These are phyloP conservation scores for Platycercus adscitus DNA, from an alignment of 2,113 vertebrate species.

Conservation along the genomic window DNA sequence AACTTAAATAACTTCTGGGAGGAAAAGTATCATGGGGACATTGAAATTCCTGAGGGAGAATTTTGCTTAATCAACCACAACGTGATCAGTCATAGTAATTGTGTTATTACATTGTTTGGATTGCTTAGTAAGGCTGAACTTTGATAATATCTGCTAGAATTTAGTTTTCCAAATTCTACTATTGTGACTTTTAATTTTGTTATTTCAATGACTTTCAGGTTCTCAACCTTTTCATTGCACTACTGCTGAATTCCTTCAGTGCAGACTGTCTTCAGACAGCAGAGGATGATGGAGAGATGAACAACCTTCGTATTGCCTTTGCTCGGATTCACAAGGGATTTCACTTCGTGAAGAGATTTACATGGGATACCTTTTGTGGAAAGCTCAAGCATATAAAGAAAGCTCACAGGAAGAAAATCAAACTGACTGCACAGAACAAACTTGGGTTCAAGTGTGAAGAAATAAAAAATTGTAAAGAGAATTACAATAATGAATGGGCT, in stretches of 20 bases:
- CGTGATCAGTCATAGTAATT: not conserved
- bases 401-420: slow-evolving; percentile 14
- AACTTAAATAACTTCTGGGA: not conserved
- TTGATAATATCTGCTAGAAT: not conserved
- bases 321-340: slow-evolving; percentile 79
- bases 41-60: not conserved
- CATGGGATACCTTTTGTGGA: slow-evolving; percentile 55
- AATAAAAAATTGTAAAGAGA: slow-evolving; percentile 54
- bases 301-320: slow-evolving; percentile 91
- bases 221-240: slow-evolving; percentile 94
- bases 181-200: not conserved
- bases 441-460: not conserved
- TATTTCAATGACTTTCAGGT: slow-evolving; percentile 76
- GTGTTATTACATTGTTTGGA: not conserved
- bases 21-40: not conserved
- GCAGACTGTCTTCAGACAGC: slow-evolving; percentile 87
- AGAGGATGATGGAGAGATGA: slow-evolving; percentile 92
- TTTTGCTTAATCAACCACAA: not conserved
- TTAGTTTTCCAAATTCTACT: not conserved
- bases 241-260: slow-evolving; percentile 96
- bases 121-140: not conserved
- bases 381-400: slow-evolving; percentile 42
- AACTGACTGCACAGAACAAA: not conserved
- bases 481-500: slow-evolving; percentile 59
- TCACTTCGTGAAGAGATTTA: not conserved